phyloP scores from a whole-genome alignment of 2,888 invertebrate species.

The Philaethria dido region DNA sequence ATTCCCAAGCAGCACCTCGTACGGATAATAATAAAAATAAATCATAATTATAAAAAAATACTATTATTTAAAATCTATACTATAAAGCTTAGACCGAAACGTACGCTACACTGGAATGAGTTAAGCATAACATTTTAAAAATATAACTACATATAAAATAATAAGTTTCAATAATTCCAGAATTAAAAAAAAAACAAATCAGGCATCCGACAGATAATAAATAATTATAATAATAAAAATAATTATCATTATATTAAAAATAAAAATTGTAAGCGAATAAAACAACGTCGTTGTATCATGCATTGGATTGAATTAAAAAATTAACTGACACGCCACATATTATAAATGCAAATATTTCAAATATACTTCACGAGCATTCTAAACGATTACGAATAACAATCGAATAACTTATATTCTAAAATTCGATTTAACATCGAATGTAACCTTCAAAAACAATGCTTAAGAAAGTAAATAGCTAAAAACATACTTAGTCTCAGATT shows the following conservation, averaged over 20 bases:
- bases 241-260: slow-evolving; percentile 68
- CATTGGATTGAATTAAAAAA: slow-evolving; percentile 48
- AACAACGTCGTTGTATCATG: slow-evolving; percentile 70
- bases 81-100: slow-evolving; percentile 74
- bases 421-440: slow-evolving; percentile 10
- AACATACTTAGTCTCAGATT: background rate
- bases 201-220: slow-evolving; percentile 36
- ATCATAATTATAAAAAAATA: slow-evolving; percentile 69
- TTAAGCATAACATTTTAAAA: slow-evolving; percentile 68
- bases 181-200: slow-evolving; percentile 47
- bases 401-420: background rate
- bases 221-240: slow-evolving; percentile 53
- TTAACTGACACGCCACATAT: slow-evolving; percentile 55
- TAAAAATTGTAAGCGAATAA: slow-evolving; percentile 63
- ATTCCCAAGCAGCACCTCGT: slow-evolving; percentile 70
- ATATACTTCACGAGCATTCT: slow-evolving; percentile 29
- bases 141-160: slow-evolving; percentile 47
- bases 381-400: slow-evolving; percentile 17
- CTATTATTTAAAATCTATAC: slow-evolving; percentile 64
- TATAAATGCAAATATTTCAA: slow-evolving; percentile 69
- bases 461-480: slow-evolving; percentile 3
- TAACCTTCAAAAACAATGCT: background rate
- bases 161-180: slow-evolving; percentile 38
- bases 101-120: slow-evolving; percentile 80
- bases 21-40: slow-evolving; percentile 63